phyloP scores from a whole-genome alignment of 1,140 invertebrate species.

The Trachelipus rathkii region DNA sequence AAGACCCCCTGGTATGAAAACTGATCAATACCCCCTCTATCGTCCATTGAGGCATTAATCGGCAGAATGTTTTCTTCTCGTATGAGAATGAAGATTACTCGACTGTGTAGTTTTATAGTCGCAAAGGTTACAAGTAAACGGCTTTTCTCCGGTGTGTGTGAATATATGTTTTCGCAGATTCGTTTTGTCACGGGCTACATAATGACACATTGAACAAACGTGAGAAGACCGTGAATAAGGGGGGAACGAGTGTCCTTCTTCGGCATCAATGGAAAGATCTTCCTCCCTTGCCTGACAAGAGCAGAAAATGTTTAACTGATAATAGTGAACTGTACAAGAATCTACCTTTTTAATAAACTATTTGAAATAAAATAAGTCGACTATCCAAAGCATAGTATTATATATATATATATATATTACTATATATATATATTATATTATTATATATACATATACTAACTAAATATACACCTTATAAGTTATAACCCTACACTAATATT shows the following conservation, averaged over 20 bases:
- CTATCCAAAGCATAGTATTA: too few relatives aligned
- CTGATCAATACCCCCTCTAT: too few relatives aligned
- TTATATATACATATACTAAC: too few relatives aligned
- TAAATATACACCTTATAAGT: too few relatives aligned
- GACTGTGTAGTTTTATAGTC: constrained; percentile 28
- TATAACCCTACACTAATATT: too few relatives aligned
- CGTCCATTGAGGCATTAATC: neutral
- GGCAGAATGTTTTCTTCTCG: constrained; percentile 14
- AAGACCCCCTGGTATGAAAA: too few relatives aligned
- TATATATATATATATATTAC: too few relatives aligned
- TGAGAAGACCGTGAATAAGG: neutral
- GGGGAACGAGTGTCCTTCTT: neutral
- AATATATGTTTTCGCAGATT: constrained; percentile 29
- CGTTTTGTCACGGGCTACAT: constrained; percentile 27
- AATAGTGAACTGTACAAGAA: too few relatives aligned
- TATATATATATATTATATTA: too few relatives aligned
- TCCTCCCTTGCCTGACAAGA: neutral
- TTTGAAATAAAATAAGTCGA: too few relatives aligned
- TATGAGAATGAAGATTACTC: constrained; percentile 25
- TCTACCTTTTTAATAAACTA: too few relatives aligned
- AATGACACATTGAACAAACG: constrained; percentile 21
- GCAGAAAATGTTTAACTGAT: neutral
- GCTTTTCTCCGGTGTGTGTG: constrained; percentile 29
- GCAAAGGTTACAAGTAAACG: constrained; percentile 22
- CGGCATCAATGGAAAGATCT: neutral